A percentile compares a stretch with the other conserved stretches of the same genome.
These are phyloP conservation scores for Phalanger gymnotis DNA, from an alignment of 2,797 vertebrate species.

Conservation along the genomic window DNA sequence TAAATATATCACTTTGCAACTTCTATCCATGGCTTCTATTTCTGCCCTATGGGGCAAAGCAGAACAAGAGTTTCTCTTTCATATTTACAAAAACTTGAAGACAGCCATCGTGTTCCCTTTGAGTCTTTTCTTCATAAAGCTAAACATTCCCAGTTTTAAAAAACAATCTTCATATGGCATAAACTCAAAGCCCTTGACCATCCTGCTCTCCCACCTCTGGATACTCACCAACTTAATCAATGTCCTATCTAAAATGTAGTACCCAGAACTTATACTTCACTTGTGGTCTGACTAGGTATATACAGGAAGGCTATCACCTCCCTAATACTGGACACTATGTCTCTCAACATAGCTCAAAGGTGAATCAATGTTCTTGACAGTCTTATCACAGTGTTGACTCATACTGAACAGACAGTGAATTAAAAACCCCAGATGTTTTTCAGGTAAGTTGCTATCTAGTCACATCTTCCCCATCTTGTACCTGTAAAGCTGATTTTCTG, in stretches of 20 bases:
- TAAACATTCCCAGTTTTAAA: not conserved
- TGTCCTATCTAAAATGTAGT: not conserved
- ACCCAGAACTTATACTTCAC: not conserved
- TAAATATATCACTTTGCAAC: too few species aligned
- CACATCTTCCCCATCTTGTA: not conserved
- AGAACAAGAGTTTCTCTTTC: not conserved
- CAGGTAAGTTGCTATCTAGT: not conserved
- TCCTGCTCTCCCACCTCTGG: not conserved
- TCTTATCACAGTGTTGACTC: not conserved
- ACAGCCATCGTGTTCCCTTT: not conserved
- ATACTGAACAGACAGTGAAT: not conserved
- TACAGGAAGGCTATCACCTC: not conserved
- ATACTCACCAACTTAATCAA: not conserved
- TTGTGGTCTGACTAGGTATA: not conserved
- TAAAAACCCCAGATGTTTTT: not conserved
- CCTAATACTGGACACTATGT: not conserved
- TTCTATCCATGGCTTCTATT: not conserved
- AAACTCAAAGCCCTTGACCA: not conserved
- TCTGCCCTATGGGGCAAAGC: not conserved
- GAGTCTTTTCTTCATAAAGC: not conserved
- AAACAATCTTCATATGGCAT: not conserved
- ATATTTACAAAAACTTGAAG: not conserved
- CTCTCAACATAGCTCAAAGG: not conserved
- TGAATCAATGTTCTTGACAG: not conserved
- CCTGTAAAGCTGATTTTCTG: not conserved